A percentile compares a stretch with the other conserved stretches of the same genome.
Evolutionary conservation across 2,113 vertebrate species (phyloP).

Genomic region (Calidris pygmaea): DNA sequence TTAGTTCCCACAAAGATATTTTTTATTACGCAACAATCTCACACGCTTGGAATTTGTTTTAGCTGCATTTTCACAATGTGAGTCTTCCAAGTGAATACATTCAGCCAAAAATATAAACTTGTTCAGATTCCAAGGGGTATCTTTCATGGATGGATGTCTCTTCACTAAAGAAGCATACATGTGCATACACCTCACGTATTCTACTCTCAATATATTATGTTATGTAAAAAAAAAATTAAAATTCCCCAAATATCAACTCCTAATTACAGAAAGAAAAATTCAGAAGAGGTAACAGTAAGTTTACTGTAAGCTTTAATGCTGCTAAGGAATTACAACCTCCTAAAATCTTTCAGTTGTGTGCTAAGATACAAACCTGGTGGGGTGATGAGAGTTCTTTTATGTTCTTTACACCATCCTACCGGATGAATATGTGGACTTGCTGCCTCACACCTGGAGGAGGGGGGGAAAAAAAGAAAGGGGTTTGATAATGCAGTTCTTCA

Average conservation of each 20-base stretch:
- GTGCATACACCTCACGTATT: neutral
- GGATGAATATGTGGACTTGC: slow-evolving; percentile 88
- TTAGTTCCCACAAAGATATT: neutral
- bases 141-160: neutral
- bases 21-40: neutral
- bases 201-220: neutral
- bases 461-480: neutral
- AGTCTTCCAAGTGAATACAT: neutral
- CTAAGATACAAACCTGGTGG: slow-evolving; percentile 79
- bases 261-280: neutral
- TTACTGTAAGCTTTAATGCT: neutral
- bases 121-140: neutral
- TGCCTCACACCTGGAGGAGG: slow-evolving; percentile 81
- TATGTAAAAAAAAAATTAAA: neutral
- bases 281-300: neutral
- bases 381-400: slow-evolving; percentile 81
- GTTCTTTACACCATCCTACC: slow-evolving; percentile 87
- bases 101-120: neutral
- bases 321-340: neutral
- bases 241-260: neutral
- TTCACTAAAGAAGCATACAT: neutral
- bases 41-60: neutral
- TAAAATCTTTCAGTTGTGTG: neutral
- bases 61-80: neutral
- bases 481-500: neutral